These are phyloP conservation scores for Gobiocypris rarus DNA, from an alignment of 2,113 vertebrate genomes.

Conservation along the genomic window DNA sequence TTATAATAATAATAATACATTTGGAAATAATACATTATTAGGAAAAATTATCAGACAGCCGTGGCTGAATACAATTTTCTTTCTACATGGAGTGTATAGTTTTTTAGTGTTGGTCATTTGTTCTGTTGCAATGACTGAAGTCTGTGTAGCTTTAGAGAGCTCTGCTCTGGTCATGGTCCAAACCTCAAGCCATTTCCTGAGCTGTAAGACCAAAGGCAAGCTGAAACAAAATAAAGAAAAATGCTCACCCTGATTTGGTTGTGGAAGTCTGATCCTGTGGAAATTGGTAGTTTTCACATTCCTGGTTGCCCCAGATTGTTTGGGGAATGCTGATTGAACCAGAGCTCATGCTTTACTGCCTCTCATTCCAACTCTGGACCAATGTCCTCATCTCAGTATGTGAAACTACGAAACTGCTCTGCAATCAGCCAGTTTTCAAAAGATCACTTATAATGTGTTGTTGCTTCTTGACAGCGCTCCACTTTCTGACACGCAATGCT, in stretches of 20 bases:
- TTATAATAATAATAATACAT: background rate
- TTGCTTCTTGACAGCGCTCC: background rate
- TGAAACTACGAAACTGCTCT: constrained; percentile 9
- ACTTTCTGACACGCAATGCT: constrained; percentile 8
- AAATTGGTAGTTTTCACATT: constrained; percentile 52
- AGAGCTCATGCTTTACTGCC: constrained; percentile 17
- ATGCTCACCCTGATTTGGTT: constrained; percentile 29
- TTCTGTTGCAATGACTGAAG: background rate
- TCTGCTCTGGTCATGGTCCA: constrained; percentile 14
- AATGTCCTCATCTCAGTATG: background rate
- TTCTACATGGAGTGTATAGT: background rate
- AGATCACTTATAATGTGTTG: background rate
- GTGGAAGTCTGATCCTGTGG: constrained; percentile 32
- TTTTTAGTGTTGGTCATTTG: constrained; percentile 34
- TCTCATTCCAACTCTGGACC: background rate
- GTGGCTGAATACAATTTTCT: background rate
- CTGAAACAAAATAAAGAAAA: constrained; percentile 34
- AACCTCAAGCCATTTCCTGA: constrained; percentile 45
- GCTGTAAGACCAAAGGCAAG: constrained; percentile 33
- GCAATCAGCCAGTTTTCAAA: background rate
- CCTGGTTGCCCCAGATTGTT: constrained; percentile 37
- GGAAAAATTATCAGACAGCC: background rate
- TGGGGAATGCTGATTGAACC: constrained; percentile 38
- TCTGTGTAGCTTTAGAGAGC: background rate
- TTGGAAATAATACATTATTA: background rate